Evolutionary conservation across 2,113 vertebrate species (phyloP), one percentile per base, ranked within the genome.

Genomic region (Seriola rivoliana): DNA sequence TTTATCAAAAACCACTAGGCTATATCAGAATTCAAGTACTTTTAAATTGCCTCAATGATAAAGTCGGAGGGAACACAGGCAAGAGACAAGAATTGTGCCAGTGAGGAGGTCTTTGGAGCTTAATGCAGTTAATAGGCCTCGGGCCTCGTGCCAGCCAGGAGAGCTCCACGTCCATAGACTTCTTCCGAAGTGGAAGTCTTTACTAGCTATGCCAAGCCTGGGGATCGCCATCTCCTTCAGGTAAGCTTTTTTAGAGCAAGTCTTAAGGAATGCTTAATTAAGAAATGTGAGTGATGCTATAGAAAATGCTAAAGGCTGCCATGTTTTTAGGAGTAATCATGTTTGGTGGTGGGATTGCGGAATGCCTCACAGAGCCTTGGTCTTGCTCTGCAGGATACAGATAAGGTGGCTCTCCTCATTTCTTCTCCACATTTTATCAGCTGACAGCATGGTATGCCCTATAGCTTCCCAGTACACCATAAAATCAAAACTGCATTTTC

Each of bases 11-110:
- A 89, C 80, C 19, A 72, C 86, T 38, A 40, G n/a, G 78, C 71
- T 75, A 40, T 74, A 75, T 88, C 85, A 81, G 71, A 73, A 88
- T 75, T 74, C 83, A 86, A 89, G 81, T 64, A 84, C 81, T 80
- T 80, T 90, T 85, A 89, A 93, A 93, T 86, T 91, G 82, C 75
- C 75, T 85, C 3, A 0, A 77, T 90, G 90, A 92, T 92, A 85
- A 88, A 91, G 79, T 86, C 44, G 32, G 81, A 73, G 54, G 48
- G 62, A 84, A 83, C 67, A 63, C 57, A 70, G 78, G 52, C 38
- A 1, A 54, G 60, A 84, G 44, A 75, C 42, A 69, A 76, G 64
- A 58, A 32, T 21, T 8, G 50, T 78, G 77, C 75, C 85, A 80
- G 80, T 1, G 36, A 59, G 44, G 72, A 88, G 77, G 71, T 86